These are phyloP conservation scores for Pristionchus entomophagus DNA, from an alignment of 2,888 invertebrate genomes.

Conservation along the genomic window DNA sequence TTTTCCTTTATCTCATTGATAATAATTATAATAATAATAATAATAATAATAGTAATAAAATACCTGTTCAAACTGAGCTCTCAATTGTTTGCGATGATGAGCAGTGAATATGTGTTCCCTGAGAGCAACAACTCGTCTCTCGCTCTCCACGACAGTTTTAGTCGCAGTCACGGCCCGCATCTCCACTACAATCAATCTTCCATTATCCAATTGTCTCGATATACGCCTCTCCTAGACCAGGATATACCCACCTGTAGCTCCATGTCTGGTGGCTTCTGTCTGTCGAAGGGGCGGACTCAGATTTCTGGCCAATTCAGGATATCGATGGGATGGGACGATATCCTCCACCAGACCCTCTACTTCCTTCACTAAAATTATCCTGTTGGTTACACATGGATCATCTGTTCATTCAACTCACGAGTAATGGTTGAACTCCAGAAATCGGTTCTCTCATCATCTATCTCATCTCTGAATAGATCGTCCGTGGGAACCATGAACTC, in stretches of 20 bases:
- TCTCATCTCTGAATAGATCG: background rate
- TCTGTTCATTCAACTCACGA: background rate
- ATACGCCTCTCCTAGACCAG: background rate
- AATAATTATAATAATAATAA: background rate
- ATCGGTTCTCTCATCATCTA: background rate
- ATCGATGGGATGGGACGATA: background rate
- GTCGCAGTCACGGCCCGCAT: background rate
- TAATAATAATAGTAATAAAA: no score
- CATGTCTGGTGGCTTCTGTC: background rate
- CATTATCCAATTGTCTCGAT: background rate
- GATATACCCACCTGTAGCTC: background rate
- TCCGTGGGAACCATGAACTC: background rate
- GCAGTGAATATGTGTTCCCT: background rate
- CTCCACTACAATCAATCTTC: background rate
- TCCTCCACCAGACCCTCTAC: constrained; percentile 4
- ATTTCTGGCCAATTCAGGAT: background rate
- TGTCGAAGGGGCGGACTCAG: constrained; percentile 16
- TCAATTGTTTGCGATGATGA: background rate
- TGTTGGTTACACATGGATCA: no score
- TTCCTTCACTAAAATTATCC: background rate
- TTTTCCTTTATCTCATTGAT: background rate
- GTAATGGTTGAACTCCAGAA: constrained; percentile 2
- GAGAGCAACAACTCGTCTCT: background rate
- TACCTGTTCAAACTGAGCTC: constrained; percentile 25
- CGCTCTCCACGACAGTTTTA: background rate